Evolutionary conservation across 2,113 vertebrate genomes (phyloP).

Genomic region (Columba janthina): DNA sequence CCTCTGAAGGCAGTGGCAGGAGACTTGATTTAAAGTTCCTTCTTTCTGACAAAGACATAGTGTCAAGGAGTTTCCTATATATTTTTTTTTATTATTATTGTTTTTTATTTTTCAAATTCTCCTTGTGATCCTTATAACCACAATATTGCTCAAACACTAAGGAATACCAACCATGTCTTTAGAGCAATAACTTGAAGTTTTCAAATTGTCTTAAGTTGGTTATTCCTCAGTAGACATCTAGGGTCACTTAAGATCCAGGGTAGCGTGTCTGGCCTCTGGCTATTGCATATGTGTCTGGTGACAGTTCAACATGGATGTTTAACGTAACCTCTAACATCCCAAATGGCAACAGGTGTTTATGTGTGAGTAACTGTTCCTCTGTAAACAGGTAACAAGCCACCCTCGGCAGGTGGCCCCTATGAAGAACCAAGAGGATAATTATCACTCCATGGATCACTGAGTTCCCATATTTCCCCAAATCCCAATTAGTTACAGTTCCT

Average conservation of each 20-base stretch:
- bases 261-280: too few relatives aligned
- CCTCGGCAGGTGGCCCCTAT: neutral
- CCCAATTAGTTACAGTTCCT: neutral
- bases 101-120: neutral
- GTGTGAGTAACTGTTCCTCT: neutral
- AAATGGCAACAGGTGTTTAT: neutral
- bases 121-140: accelerated
- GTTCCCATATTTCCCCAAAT: neutral
- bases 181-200: neutral
- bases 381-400: neutral
- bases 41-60: neutral
- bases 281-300: neutral
- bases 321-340: neutral
- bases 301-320: neutral
- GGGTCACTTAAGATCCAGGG: neutral
- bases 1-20: neutral
- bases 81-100: neutral
- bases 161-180: neutral
- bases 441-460: neutral
- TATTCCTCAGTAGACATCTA: neutral
- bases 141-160: neutral
- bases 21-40: neutral
- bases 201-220: neutral
- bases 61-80: neutral
- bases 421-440: neutral